These are phyloP conservation scores for Prinia subflava DNA, from an alignment of 2,113 vertebrate species.

Conservation along the genomic window DNA sequence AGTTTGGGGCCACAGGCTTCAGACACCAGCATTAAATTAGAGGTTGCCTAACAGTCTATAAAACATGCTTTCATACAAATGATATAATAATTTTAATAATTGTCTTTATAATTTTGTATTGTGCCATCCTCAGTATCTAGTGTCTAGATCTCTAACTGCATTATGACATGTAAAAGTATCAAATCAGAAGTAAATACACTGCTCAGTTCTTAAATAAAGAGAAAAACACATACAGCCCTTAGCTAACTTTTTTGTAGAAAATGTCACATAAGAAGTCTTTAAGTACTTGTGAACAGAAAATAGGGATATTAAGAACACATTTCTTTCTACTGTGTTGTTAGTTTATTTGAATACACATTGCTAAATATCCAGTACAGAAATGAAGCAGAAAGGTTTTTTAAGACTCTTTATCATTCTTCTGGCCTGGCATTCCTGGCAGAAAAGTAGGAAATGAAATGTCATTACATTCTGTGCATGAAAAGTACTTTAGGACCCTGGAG, in stretches of 20 bases:
- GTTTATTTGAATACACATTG: background rate
- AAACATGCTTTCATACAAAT: background rate
- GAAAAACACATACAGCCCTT: background rate
- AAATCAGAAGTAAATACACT: background rate
- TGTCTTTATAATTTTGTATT: background rate
- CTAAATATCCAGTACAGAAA: background rate
- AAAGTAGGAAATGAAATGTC: conserved; percentile 39
- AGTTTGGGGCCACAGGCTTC: background rate
- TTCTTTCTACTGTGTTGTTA: background rate
- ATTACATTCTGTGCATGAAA: background rate
- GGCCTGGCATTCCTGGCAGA: background rate
- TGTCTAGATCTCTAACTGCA: background rate
- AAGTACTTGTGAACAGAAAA: background rate
- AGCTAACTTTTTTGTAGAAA: background rate
- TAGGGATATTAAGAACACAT: background rate
- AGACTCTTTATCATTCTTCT: background rate
- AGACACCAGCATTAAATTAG: background rate
- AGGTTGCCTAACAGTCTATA: background rate
- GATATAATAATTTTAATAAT: no score
- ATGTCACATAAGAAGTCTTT: background rate
- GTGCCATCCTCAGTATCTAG: background rate
- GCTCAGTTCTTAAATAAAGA: background rate
- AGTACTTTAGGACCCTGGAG: background rate
- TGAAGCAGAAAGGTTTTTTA: background rate
- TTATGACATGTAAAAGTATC: background rate